Base-by-base conservation (phyloP, 2,797 vertebrate genomes). In the Gymnothorax reevesii region DNA sequence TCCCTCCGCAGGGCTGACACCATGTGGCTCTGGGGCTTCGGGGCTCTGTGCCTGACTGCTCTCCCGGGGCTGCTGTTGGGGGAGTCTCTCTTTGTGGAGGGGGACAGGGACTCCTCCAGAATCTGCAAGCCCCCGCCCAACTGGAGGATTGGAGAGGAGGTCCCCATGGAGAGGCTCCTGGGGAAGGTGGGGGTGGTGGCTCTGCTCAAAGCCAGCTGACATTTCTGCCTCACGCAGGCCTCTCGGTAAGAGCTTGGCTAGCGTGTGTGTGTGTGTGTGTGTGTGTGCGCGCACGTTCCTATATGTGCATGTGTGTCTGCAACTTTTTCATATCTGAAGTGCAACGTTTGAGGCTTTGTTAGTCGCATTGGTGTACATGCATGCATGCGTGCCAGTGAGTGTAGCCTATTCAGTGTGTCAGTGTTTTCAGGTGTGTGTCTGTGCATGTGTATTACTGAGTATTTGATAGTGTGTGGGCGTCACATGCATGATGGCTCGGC, bases 161-260 rank as follows among this genome's bases (percentile, higher is more conserved):
- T 79, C 10, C 98, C 97, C 83, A 97, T 96, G 96, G 84, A 89
- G 0, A 91, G 88, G 22, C 86, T 88, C 0, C 83, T 86, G 15
- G 97, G 96, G 77, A 93, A 89, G 6, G 95, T 97, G 86, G 95
- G 91, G 0, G 96, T 96, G 85, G 95, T 96, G 91, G 96, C 94
- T 0, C 94, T 97, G 77, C 94, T 97, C 87, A 96, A 97, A 93
- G 97, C 96, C 86, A 97, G 94, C 95, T 96, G 97, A 96, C 94
- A 93, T 0, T 97, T 97, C 94, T 96, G 97, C 90, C 94, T 97
- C 91, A 94, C 86, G 87, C 95, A 97, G 96, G 96, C 96, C 17
- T 89, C 89, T 90, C 95, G 91, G 97, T 97, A 89, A 92, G 92
- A 88, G 25, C 22, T 42, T 3, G 25, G 2, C 62, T 33, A 17